Percentiles rank a stretch among this genome's conserved stretches.
These are phyloP conservation scores for Glaucomys volans DNA, from an alignment of 2,113 vertebrate species.

Conservation along the genomic window DNA sequence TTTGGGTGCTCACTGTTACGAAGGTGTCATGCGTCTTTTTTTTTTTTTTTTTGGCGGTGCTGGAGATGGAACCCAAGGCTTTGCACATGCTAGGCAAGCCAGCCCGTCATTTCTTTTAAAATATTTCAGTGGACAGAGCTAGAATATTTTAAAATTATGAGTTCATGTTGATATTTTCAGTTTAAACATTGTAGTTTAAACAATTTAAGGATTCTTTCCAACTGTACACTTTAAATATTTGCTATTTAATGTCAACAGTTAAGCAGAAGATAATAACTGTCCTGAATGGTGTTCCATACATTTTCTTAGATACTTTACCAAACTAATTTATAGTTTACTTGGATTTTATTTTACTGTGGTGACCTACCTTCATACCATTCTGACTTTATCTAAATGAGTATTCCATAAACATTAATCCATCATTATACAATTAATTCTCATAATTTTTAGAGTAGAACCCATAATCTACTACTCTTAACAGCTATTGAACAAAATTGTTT, in stretches of 20 bases:
- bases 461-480: slow-evolving; percentile 12
- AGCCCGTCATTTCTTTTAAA: not conserved
- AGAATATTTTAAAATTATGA: not conserved
- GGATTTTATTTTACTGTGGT: not conserved
- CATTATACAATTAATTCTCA: slow-evolving; percentile 40
- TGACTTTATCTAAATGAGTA: slow-evolving; percentile 42
- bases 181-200: slow-evolving; percentile 6
- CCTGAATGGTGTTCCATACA: not conserved
- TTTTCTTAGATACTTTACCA: slow-evolving; percentile 18
- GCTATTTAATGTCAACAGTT: not conserved
- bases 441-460: slow-evolving; percentile 36
- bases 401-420: not conserved
- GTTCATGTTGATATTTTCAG: not conserved
- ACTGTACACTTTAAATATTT: not conserved
- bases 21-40: not conserved
- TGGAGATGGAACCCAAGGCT: too few species aligned
- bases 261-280: slow-evolving; percentile 22
- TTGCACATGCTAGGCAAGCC: too few species aligned
- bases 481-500: not conserved
- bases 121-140: not conserved
- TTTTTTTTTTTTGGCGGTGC: too few species aligned
- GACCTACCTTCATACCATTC: slow-evolving; percentile 4
- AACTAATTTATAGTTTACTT: not conserved
- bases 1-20: not conserved
- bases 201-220: slow-evolving; percentile 3